A percentile compares a stretch with the other conserved stretches of the same genome.
Evolutionary conservation across 2,888 invertebrate species (phyloP).

Genomic region (Leptopilina drosophilae): DNA sequence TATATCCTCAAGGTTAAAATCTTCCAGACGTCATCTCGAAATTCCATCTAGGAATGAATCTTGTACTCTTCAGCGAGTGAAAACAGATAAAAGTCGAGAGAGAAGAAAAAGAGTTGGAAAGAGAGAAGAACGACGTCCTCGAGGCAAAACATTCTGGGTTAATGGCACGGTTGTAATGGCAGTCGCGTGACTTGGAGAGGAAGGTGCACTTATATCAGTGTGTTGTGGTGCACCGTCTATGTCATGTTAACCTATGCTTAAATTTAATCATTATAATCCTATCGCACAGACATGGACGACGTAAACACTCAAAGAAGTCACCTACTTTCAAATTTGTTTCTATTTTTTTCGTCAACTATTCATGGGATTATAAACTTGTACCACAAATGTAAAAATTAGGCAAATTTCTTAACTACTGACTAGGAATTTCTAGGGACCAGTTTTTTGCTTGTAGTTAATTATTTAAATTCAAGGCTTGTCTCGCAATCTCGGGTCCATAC

Average conservation of each 20-base stretch:
- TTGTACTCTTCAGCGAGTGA: conserved; percentile 13
- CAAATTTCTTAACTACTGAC: no score
- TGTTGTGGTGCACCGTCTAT: conserved; percentile 41
- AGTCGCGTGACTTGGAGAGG: conserved; percentile 53
- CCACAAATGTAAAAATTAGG: no score
- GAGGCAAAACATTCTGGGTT: conserved; percentile 54
- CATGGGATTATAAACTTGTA: no score
- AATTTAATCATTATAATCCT: conserved; percentile 30
- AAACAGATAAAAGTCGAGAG: background rate
- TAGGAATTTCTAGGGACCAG: no score
- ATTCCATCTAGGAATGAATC: conserved; percentile 46
- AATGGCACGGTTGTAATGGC: conserved; percentile 55
- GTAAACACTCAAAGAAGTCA: conserved; percentile 26
- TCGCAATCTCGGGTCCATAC: no score
- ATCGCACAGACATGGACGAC: conserved; percentile 8
- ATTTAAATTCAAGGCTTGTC: no score
- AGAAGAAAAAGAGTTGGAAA: conserved; percentile 5
- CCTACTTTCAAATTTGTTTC: conserved; percentile 26
- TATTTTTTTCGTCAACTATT: background rate
- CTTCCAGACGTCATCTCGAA: conserved; percentile 32
- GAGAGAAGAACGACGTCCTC: conserved; percentile 45
- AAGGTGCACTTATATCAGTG: conserved; percentile 49
- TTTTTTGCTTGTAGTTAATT: no score
- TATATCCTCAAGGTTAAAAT: conserved; percentile 53
- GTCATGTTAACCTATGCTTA: conserved; percentile 34